Evolutionary conservation across 2,797 vertebrate species (phyloP).

Genomic region (Lagodon rhomboides): DNA sequence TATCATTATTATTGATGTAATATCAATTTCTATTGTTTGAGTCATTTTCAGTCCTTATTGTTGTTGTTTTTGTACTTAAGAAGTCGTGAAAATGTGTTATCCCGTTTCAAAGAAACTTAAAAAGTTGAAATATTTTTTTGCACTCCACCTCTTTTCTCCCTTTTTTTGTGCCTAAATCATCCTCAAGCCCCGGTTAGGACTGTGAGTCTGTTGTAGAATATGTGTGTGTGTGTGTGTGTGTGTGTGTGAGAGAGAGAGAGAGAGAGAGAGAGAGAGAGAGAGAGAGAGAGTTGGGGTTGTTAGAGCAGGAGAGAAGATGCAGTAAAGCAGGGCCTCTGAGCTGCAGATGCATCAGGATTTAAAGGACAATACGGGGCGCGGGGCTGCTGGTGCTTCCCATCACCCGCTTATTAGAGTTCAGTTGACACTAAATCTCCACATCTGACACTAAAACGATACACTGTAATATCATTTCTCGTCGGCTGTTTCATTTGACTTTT

Average conservation of each 20-base stretch:
- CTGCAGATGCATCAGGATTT: conserved; percentile 81
- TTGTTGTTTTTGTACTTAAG: conserved; percentile 1
- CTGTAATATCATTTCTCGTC: conserved; percentile 31
- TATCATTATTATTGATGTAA: neutral
- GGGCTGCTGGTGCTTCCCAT: conserved; percentile 78
- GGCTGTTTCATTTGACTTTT: conserved; percentile 37
- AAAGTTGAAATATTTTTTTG: conserved; percentile 33
- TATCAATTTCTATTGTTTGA: neutral
- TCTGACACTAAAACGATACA: conserved; percentile 54
- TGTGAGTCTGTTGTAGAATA: conserved; percentile 11
- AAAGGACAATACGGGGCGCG: conserved; percentile 72
- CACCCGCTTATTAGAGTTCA: conserved; percentile 81
- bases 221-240: conserved; percentile 5
- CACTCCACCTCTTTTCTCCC: conserved; percentile 34
- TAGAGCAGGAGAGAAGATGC: conserved; percentile 55
- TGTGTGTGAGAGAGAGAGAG: too few relatives aligned
- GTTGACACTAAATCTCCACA: conserved; percentile 72
- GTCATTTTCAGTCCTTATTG: neutral
- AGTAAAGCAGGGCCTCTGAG: conserved; percentile 76
- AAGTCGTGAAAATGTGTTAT: neutral
- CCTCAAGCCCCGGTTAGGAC: neutral
- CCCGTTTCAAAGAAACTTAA: neutral
- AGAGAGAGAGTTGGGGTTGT: conserved; percentile 51
- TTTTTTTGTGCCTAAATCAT: conserved; percentile 8
- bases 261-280: too few relatives aligned